Evolutionary conservation across 53 echinoderm and acorn worm species (phyloP).

Genomic region (Hippasteria phrygiana): DNA sequence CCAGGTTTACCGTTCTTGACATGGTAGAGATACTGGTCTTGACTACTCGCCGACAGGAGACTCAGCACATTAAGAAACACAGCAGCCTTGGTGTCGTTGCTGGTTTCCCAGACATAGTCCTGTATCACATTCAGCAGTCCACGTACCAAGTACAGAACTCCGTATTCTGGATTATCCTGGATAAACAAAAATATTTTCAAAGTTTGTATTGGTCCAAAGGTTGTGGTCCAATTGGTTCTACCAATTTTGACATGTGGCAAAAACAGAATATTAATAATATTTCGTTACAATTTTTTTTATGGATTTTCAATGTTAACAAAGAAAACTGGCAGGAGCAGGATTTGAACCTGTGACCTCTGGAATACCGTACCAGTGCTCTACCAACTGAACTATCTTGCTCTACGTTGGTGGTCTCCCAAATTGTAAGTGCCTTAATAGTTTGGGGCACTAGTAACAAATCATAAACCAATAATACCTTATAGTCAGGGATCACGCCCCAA

Average conservation of each 20-base stretch:
- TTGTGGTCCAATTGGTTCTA: background rate
- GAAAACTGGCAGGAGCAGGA: no score
- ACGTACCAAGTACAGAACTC: slow-evolving; percentile 85
- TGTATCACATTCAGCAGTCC: slow-evolving; percentile 94
- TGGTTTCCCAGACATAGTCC: slow-evolving; percentile 93
- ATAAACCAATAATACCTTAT: no score
- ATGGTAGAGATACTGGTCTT: slow-evolving; percentile 88
- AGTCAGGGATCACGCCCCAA: no score
- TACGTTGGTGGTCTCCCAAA: no score
- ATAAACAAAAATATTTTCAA: background rate
- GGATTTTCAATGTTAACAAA: no score
- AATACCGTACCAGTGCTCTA: no score
- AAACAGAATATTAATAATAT: no score
- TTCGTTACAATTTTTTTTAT: no score
- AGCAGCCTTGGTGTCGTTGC: slow-evolving; percentile 77
- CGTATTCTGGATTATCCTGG: slow-evolving; percentile 97
- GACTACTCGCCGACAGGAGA: slow-evolving; percentile 85
- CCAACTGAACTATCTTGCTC: no score
- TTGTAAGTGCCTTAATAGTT: no score
- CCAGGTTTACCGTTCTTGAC: slow-evolving; percentile 82
- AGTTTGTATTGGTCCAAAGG: background rate
- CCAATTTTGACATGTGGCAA: background rate
- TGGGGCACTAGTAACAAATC: no score
- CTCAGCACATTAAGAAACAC: slow-evolving; percentile 88
- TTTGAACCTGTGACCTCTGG: no score